Evolutionary conservation across 1,140 invertebrate species (phyloP).

Genomic region (Aphis craccivora): DNA sequence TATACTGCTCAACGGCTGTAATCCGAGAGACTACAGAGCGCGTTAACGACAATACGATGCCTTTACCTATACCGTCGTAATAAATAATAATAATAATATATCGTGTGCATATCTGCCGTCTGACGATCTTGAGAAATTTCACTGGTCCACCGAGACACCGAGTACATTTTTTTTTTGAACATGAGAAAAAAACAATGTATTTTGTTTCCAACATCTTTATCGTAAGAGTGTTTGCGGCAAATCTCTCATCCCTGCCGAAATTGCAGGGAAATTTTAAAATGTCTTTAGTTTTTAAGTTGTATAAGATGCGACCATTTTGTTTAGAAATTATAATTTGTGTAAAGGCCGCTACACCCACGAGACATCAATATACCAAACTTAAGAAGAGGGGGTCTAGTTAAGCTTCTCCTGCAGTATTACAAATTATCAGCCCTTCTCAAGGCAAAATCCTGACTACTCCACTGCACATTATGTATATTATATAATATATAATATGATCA

Average conservation of each 20-base stretch:
- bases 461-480: background rate
- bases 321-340: background rate
- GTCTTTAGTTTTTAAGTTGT: background rate
- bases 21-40: background rate
- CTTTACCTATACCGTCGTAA: background rate
- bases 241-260: background rate
- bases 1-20: background rate
- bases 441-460: background rate
- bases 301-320: background rate
- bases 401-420: background rate
- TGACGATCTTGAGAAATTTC: background rate
- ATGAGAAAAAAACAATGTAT: background rate
- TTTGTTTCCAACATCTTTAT: background rate
- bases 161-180: background rate
- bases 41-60: background rate
- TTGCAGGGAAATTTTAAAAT: background rate
- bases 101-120: background rate
- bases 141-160: background rate
- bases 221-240: background rate
- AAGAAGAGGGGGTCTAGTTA: background rate
- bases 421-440: background rate
- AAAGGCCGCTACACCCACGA: background rate
- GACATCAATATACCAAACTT: background rate
- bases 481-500: background rate
- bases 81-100: background rate